Evolutionary conservation across 2,113 vertebrate species (phyloP).

Genomic region (Eulemur macaco): DNA sequence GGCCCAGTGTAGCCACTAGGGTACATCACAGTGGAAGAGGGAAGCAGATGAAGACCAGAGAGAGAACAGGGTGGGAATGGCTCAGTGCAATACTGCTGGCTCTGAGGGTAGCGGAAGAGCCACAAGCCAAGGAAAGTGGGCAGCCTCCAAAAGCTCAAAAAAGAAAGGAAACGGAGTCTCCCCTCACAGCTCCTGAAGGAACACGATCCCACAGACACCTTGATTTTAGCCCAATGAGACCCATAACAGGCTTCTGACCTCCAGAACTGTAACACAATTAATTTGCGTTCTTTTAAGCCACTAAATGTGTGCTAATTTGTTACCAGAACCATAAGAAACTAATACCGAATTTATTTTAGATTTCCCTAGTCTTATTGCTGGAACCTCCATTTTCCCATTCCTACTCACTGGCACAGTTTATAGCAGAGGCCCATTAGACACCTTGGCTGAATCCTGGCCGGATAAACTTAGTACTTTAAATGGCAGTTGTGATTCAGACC

Average conservation of each 20-base stretch:
- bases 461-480: not conserved
- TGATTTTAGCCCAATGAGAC: not conserved
- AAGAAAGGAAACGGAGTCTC: not conserved
- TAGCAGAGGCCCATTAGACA: not conserved
- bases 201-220: not conserved
- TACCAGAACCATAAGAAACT: not conserved
- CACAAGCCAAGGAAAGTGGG: not conserved
- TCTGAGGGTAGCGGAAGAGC: not conserved
- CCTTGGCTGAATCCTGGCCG: not conserved
- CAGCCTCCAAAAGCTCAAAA: not conserved
- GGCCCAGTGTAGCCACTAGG: not conserved
- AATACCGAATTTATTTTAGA: not conserved
- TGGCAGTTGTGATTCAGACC: not conserved
- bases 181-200: not conserved
- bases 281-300: not conserved
- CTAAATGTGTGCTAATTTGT: not conserved
- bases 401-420: not conserved
- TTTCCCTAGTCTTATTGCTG: not conserved
- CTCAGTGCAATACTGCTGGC: not conserved
- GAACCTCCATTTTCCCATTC: not conserved
- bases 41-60: not conserved
- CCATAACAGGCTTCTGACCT: not conserved
- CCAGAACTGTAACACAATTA: not conserved
- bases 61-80: accelerated
- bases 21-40: not conserved